Evolutionary conservation across 2,888 invertebrate genomes (phyloP).

Genomic region (Rhingia campestris): DNA sequence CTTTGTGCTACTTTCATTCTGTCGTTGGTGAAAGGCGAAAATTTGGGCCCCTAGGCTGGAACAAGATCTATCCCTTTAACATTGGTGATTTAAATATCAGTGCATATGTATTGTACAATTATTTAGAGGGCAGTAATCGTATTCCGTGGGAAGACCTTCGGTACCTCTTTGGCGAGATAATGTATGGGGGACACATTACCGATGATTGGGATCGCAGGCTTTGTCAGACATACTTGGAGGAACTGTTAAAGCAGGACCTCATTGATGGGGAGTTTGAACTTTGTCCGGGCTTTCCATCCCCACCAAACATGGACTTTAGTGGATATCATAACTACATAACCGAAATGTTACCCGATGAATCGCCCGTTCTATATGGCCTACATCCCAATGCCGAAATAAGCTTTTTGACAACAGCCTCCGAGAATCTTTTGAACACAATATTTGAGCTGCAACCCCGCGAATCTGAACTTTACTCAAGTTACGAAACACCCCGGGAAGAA

Average conservation of each 20-base stretch:
- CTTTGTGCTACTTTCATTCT: conserved; percentile 97
- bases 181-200: conserved; percentile 98
- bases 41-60: conserved; percentile 98
- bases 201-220: conserved; percentile 97
- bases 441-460: conserved; percentile 96
- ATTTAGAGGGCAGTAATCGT: conserved; percentile 93
- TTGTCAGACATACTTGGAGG: conserved; percentile 93
- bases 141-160: conserved; percentile 98
- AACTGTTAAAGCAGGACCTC: conserved; percentile 93
- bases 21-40: conserved; percentile 96
- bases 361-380: conserved; percentile 94
- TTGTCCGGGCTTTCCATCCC: conserved; percentile 93
- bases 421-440: conserved; percentile 91
- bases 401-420: conserved; percentile 93
- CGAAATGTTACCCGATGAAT: conserved; percentile 93
- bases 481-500: conserved; percentile 91
- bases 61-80: conserved; percentile 91
- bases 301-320: conserved; percentile 93
- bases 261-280: conserved; percentile 92
- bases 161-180: conserved; percentile 97
- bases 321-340: conserved; percentile 95
- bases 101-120: conserved; percentile 94
- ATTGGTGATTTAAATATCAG: conserved; percentile 95
- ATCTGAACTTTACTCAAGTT: conserved; percentile 82
- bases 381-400: conserved; percentile 98